Evolutionary conservation across 2,797 vertebrate genomes (phyloP).

Genomic region (Kryptopterus vitreolus): DNA sequence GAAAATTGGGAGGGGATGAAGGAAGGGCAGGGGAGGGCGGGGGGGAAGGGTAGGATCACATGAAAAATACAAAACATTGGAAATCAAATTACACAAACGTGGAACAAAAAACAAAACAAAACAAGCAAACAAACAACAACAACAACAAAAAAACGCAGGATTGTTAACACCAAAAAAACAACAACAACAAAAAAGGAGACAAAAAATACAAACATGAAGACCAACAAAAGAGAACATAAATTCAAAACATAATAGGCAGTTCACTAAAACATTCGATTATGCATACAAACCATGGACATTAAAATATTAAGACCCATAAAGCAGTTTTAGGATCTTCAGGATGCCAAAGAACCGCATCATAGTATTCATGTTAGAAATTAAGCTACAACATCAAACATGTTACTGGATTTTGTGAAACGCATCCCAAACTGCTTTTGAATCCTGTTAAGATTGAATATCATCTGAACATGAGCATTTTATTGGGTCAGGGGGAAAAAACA

Average conservation of each 20-base stretch:
- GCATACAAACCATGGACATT: slow-evolving; percentile 55
- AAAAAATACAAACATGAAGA: slow-evolving; percentile 55
- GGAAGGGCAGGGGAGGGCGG: slow-evolving; percentile 76
- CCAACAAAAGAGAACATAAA: slow-evolving; percentile 68
- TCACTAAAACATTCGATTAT: slow-evolving; percentile 53
- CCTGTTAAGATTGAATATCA: slow-evolving; percentile 28
- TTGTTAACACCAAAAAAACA: slow-evolving; percentile 71
- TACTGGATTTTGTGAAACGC: slow-evolving; percentile 2
- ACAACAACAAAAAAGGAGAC: slow-evolving; percentile 36
- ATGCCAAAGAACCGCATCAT: background rate
- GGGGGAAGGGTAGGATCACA: slow-evolving; percentile 82
- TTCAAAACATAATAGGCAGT: slow-evolving; percentile 64
- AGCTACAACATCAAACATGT: background rate
- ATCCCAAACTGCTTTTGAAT: slow-evolving; percentile 61
- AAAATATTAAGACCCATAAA: slow-evolving; percentile 59
- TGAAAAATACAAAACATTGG: slow-evolving; percentile 96
- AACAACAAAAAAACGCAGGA: slow-evolving; percentile 67
- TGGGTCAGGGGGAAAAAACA: slow-evolving; percentile 46
- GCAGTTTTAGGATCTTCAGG: slow-evolving; percentile 51
- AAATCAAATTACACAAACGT: slow-evolving; percentile 91
- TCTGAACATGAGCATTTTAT: slow-evolving; percentile 59
- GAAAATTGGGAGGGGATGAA: slow-evolving; percentile 83
- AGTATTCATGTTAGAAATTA: background rate
- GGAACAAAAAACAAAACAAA: slow-evolving; percentile 67
- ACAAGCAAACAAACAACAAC: slow-evolving; percentile 64